phyloP scores from a whole-genome alignment of 2,113 vertebrate species.

The Muntiacus muntjak region DNA sequence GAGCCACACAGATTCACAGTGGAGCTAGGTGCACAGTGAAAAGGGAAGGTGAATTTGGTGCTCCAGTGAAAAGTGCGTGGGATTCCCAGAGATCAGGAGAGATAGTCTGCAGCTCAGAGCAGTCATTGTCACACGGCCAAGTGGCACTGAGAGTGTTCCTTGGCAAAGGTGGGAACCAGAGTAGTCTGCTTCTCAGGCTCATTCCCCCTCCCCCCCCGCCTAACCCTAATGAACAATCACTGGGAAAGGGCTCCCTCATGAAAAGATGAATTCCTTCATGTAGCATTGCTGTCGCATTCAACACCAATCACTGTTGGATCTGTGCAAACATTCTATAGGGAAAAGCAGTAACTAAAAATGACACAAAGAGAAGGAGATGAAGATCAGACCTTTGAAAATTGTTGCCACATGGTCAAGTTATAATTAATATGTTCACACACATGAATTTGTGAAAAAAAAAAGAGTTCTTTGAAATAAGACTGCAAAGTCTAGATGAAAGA shows the following conservation, averaged over 20 bases:
- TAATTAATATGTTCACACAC: background rate
- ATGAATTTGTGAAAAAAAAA: background rate
- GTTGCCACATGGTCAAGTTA: background rate
- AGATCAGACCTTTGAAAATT: background rate
- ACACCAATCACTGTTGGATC: too few species aligned
- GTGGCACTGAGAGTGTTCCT: background rate
- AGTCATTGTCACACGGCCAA: fast-evolving
- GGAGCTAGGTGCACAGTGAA: background rate
- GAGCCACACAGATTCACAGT: too few species aligned
- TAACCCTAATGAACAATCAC: too few species aligned
- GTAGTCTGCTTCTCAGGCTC: background rate
- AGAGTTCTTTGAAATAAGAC: background rate
- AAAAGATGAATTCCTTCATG: background rate
- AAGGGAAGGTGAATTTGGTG: background rate
- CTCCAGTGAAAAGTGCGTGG: fast-evolving
- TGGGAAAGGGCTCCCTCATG: fast-evolving
- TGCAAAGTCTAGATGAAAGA: background rate
- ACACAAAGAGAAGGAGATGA: background rate
- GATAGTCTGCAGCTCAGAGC: background rate
- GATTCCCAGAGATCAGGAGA: background rate
- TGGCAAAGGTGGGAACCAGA: fast-evolving
- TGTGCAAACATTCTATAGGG: background rate
- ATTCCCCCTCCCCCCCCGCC: too few species aligned
- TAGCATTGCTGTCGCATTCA: background rate
- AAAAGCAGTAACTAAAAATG: background rate